A percentile compares a stretch with the other conserved stretches of the same genome.
phyloP scores from a whole-genome alignment of 2,113 vertebrate genomes.

The Puma concolor region DNA sequence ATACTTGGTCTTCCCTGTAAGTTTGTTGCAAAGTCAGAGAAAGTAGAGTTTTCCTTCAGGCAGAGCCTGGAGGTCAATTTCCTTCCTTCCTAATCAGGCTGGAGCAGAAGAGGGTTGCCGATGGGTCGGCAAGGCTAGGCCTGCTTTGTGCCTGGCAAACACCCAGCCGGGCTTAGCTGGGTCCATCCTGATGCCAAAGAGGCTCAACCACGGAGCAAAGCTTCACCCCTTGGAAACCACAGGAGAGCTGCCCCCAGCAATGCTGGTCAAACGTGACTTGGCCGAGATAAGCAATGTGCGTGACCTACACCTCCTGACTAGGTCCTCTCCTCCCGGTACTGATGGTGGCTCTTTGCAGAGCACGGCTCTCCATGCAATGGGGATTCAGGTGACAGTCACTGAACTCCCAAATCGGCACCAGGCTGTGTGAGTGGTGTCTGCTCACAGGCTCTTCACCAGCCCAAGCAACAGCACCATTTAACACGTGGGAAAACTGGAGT shows the following conservation, averaged over 20 bases:
- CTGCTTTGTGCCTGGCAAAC: conserved; percentile 25
- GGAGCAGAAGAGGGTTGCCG: neutral
- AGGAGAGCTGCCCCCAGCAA: conserved; percentile 13
- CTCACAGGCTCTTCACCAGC: neutral
- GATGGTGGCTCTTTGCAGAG: neutral
- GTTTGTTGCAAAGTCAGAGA: neutral
- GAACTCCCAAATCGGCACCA: neutral
- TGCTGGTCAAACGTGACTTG: conserved; percentile 3
- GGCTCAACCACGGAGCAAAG: conserved; percentile 52
- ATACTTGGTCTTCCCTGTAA: neutral
- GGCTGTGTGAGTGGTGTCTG: neutral
- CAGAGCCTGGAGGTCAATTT: neutral
- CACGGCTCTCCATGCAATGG: neutral
- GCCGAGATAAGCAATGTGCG: neutral
- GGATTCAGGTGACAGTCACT: neutral
- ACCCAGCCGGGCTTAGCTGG: conserved; percentile 45
- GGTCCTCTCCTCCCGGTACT: neutral
- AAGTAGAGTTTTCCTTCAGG: neutral
- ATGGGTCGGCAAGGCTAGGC: neutral
- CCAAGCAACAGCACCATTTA: neutral
- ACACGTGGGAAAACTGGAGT: neutral
- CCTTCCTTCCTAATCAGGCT: conserved; percentile 56
- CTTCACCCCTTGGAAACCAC: conserved; percentile 64
- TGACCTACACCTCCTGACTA: neutral
- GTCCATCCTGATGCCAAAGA: conserved; percentile 47